Percentiles rank a stretch among this genome's conserved stretches.
These are phyloP conservation scores for Perizoma flavofasciatum DNA, from an alignment of 2,888 invertebrate genomes.

Conservation along the genomic window DNA sequence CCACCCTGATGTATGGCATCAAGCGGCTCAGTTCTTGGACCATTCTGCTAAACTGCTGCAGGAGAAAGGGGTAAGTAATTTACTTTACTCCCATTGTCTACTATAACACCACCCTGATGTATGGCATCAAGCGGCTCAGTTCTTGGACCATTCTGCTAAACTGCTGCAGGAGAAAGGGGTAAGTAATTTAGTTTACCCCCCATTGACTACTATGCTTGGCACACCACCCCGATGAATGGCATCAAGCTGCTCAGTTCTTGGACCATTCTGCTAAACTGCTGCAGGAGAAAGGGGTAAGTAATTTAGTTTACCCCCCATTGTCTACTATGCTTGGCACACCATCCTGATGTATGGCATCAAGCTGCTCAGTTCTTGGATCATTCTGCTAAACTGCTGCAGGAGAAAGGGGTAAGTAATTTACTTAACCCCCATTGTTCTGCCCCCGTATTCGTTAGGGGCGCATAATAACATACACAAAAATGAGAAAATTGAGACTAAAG, in stretches of 20 bases:
- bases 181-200: slow-evolving; percentile 53
- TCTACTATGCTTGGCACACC: slow-evolving; percentile 97
- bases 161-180: slow-evolving; percentile 97
- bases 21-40: no score
- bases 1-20: no score
- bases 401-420: slow-evolving; percentile 91
- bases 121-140: slow-evolving; percentile 99
- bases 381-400: slow-evolving; percentile 95
- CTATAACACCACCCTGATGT: slow-evolving; percentile 99
- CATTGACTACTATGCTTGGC: slow-evolving; percentile 98
- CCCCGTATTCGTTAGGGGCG: no score
- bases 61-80: no score
- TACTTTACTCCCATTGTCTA: no score
- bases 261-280: slow-evolving; percentile 97
- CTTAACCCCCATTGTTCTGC: slow-evolving; percentile 81
- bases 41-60: no score
- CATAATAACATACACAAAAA: no score
- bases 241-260: slow-evolving; percentile 98
- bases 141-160: slow-evolving; percentile 97
- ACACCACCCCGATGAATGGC: slow-evolving; percentile 99
- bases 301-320: slow-evolving; percentile 85
- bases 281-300: slow-evolving; percentile 95
- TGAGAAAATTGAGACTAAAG: no score
- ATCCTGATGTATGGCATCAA: slow-evolving; percentile 99
- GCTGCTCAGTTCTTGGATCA: slow-evolving; percentile 98